Evolutionary conservation across 2,888 invertebrate genomes (phyloP).

Genomic region (Leuctra nigra): DNA sequence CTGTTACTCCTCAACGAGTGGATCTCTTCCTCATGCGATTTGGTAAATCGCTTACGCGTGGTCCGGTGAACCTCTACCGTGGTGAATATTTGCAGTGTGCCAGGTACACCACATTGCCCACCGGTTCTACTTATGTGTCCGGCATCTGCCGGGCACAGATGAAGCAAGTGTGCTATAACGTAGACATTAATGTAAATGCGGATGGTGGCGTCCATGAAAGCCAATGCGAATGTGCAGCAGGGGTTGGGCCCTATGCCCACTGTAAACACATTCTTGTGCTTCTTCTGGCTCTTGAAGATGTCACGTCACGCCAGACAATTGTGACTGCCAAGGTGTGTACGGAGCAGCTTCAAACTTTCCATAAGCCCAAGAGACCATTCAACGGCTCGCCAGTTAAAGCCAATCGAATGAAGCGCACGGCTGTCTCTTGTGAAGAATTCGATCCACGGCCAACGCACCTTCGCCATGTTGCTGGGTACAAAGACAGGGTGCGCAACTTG

Average conservation of each 20-base stretch:
- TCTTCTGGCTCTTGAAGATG: constrained; percentile 23
- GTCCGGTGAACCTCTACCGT: not conserved
- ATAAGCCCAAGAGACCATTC: constrained; percentile 22
- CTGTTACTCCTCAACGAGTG: too few species aligned
- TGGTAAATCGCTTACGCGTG: not conserved
- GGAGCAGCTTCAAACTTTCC: constrained; percentile 27
- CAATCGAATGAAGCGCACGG: not conserved
- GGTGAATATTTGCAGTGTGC: constrained; percentile 10
- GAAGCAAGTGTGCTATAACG: constrained; percentile 24
- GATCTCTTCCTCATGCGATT: too few species aligned
- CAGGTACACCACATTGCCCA: not conserved
- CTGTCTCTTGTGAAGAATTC: too few species aligned
- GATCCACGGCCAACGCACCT: not conserved
- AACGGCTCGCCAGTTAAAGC: constrained; percentile 21
- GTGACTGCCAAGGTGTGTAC: constrained; percentile 23
- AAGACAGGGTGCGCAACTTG: constrained; percentile 3
- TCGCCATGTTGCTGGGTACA: not conserved
- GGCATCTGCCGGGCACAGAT: constrained; percentile 23
- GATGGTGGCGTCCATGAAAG: constrained; percentile 17
- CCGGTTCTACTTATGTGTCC: not conserved
- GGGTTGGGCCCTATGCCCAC: constrained; percentile 23
- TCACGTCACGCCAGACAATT: constrained; percentile 16
- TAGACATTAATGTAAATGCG: constrained; percentile 14
- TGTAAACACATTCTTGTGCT: constrained; percentile 28
- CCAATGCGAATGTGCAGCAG: constrained; percentile 28